Evolutionary conservation across 2,888 invertebrate species (phyloP).

Genomic region (Philhelius pedissequus): DNA sequence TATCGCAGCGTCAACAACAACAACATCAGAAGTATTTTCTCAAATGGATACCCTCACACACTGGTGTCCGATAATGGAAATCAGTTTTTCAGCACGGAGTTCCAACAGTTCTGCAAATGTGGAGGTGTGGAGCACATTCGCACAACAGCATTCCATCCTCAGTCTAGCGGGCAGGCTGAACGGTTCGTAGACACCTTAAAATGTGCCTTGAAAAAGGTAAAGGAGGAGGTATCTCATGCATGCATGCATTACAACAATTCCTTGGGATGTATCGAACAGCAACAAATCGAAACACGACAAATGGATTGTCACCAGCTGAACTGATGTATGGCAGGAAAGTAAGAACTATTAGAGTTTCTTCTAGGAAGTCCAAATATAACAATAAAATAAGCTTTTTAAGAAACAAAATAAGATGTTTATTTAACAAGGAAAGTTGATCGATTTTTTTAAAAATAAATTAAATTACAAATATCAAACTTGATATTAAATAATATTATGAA

Average conservation of each 20-base stretch:
- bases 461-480: too few relatives aligned
- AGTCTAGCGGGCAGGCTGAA: neutral
- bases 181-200: neutral
- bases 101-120: neutral
- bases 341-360: too few relatives aligned
- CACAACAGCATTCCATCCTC: neutral
- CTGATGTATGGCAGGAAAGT: conserved; percentile 11
- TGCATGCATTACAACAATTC: neutral
- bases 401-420: too few relatives aligned
- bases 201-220: neutral
- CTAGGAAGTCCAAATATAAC: too few relatives aligned
- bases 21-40: neutral
- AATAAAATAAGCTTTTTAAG: too few relatives aligned
- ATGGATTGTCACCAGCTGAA: conserved; percentile 13
- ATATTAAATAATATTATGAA: too few relatives aligned
- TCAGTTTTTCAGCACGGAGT: neutral
- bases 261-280: conserved; percentile 2
- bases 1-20: neutral
- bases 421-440: too few relatives aligned
- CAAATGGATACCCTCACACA: neutral
- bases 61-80: neutral
- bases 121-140: neutral
- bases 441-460: too few relatives aligned
- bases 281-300: conserved; percentile 13
- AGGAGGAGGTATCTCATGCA: neutral